Base-by-base conservation (phyloP, 2,113 vertebrate species). In the Ophthalmolycus amberensis region DNA sequence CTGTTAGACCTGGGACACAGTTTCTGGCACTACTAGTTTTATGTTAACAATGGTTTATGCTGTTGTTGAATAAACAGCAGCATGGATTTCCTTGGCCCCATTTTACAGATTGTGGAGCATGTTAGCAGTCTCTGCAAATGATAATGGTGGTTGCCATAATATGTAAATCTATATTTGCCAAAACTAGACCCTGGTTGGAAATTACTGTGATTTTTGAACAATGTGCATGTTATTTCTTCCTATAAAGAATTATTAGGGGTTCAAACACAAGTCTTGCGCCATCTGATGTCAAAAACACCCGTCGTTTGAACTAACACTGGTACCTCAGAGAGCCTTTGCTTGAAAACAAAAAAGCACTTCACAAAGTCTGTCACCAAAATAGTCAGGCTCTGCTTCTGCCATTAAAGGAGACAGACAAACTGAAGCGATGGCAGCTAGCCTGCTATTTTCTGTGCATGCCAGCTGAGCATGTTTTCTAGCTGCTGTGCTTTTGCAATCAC, bases 351-450 rank as follows among this genome's bases (percentile, higher is more conserved):
- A 69, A 46, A 5, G 10, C 29, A 52, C 3, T 50, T 50, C 6
- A 67, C 40, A 68, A 50, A 69, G 15, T 68, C 66, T 50, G 16
- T 69, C 66, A 50, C 27, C 22, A 50, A 22, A 73, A 46, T 32
- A 73, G 25, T 38, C n/a, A 54, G 20, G 20, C 37, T 37, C 44
- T 11, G 12, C 20, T 20, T 75, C 32, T 27, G 9, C 29, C 34
- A 38, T 27, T 32, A 64, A 27, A 40, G 15, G 9, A 65, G 34
- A 52, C 44, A 38, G 32, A 52, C 22, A 14, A 11, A 15, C 37
- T 20, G 44, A 75, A 27, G 22, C 44, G 20, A 38, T 38, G 46
- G 46, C 44, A 38, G 15, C 18, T 9, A 65, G 60, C 22, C 32
- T 65, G 29, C 22, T 58, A 4, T 42, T 40, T 12, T 59, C 54